These are phyloP conservation scores for Caenorhabditis sinica DNA, from an alignment of 2,888 invertebrate genomes.

Conservation along the genomic window DNA sequence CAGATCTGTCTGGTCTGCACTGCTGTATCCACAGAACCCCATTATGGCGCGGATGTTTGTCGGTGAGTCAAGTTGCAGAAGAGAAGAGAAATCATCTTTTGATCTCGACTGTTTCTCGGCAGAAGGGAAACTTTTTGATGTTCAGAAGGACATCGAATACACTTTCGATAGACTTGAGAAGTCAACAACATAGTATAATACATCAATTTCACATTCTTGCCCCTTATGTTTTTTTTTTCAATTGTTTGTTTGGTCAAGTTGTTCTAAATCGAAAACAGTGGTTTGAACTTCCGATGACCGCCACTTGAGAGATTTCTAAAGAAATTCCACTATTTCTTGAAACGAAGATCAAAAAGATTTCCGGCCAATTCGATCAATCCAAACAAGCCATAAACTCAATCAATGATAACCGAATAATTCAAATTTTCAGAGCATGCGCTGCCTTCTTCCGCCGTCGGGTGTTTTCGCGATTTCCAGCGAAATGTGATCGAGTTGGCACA, in stretches of 20 bases:
- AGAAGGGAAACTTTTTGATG: slow-evolving; percentile 9
- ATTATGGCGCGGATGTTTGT: slow-evolving; percentile 61
- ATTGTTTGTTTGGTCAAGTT: background rate
- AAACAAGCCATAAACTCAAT: background rate
- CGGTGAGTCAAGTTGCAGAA: slow-evolving; percentile 33
- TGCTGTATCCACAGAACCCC: slow-evolving; percentile 46
- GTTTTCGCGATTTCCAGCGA: slow-evolving; percentile 38
- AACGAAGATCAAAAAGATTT: background rate
- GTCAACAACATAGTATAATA: slow-evolving; percentile 16
- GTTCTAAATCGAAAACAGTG: background rate
- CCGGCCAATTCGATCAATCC: background rate
- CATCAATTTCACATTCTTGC: background rate
- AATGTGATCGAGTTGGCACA: slow-evolving; percentile 30
- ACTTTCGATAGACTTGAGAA: slow-evolving; percentile 3
- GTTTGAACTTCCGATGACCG: background rate
- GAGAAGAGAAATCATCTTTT: slow-evolving; percentile 19
- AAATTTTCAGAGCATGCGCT: slow-evolving; percentile 53
- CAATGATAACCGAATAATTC: background rate
- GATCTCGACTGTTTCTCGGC: slow-evolving; percentile 17
- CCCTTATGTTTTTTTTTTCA: background rate
- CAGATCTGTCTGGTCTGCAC: slow-evolving; percentile 39
- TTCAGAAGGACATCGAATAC: slow-evolving; percentile 2
- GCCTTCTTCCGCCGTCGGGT: slow-evolving; percentile 61
- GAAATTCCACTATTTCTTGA: background rate
- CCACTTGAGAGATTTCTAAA: background rate